Conservation (phyloP, 2,888 invertebrate species). For the Galeopsomyia nigrocyanea region DNA sequence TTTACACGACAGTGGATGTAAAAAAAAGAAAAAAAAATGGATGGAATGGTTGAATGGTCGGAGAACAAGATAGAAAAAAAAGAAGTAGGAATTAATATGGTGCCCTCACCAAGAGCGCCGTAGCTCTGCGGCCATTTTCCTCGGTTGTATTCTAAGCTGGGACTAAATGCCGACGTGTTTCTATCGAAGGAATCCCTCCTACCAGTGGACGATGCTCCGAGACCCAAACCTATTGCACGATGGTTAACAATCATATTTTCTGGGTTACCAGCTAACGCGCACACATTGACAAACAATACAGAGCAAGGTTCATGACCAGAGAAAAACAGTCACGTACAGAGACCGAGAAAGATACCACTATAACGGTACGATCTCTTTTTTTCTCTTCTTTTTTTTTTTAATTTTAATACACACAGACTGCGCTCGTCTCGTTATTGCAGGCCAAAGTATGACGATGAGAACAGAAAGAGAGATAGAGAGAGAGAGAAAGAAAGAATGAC, state of each 20-base stretch:
- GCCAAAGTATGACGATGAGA: not conserved
- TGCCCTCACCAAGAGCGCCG: slow-evolving; percentile 71
- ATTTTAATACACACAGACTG: too few relatives aligned
- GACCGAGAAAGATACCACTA: too few relatives aligned
- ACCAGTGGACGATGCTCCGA: slow-evolving; percentile 75
- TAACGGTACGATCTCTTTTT: too few relatives aligned
- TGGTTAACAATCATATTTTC: slow-evolving; percentile 48
- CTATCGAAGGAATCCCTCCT: slow-evolving; percentile 85
- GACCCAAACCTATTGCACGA: slow-evolving; percentile 66
- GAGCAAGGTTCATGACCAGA: not conserved
- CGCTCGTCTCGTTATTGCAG: too few relatives aligned
- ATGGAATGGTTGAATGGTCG: slow-evolving; percentile 10
- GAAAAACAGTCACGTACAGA: not conserved
- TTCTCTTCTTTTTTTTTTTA: too few relatives aligned
- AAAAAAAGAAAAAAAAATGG: not conserved
- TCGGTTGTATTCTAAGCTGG: slow-evolving; percentile 79
- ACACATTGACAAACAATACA: not conserved
- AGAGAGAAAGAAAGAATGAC: slow-evolving; percentile 26
- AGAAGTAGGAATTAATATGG: slow-evolving; percentile 20
- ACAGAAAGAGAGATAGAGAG: slow-evolving; percentile 9
- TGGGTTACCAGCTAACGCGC: slow-evolving; percentile 36
- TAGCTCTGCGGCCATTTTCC: slow-evolving; percentile 74
- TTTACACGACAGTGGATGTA: not conserved
- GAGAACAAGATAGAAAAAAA: slow-evolving; percentile 35
- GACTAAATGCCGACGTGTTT: slow-evolving; percentile 82